Base-by-base conservation (phyloP, 1,140 invertebrate genomes). In the Lordiphosa collinella region DNA sequence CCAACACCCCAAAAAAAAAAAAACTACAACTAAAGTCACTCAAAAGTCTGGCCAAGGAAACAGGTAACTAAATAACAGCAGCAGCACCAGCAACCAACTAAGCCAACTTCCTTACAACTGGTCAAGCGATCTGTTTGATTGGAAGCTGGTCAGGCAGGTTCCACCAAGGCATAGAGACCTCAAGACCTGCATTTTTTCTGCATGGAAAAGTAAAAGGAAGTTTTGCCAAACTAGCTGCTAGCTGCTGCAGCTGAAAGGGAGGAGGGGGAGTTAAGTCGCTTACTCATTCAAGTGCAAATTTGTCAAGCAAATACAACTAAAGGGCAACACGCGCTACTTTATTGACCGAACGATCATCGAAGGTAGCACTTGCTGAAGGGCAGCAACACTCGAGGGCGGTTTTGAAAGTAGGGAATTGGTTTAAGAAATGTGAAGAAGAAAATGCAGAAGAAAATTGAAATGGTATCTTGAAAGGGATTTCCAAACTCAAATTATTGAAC, bases 91-190 rank as follows among this genome's bases (percentile, higher is more conserved):
- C 8, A 29, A 29, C 14, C 75, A 69, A 74, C 56, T 79, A 65
- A 70, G 76, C 70, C 76, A 82, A 69, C 75, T 80, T 82, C 76
- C 70, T 75, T 82, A 55, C 50, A 82, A 70, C 61, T 75, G 74
- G 63, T 69, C 31, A 34, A 13, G 40, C 25, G 31, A 35, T 35
- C 40, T 12, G 38, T 46, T 16, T 14, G 44, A 14, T 44, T 46
- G 18, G 34, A 34, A 72, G 47, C 75, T 71, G 66, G 74, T 79
- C 64, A 74, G 43, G 69, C 74, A 55, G 55, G 74, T 79, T 80
- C 38, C 36, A 57, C 35, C 48, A n/a, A 37, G 64, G 70, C 70
- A 62, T 51, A 79, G 44, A 79, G 75, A 79, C 75, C 75, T 60
- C 75, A 56, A 79, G 70, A 79, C 75, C 75, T 68, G 75, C 59